A percentile compares a stretch with the other conserved stretches of the same genome.
phyloP scores from a whole-genome alignment of 2,113 vertebrate species.

The Sorex araneus region DNA sequence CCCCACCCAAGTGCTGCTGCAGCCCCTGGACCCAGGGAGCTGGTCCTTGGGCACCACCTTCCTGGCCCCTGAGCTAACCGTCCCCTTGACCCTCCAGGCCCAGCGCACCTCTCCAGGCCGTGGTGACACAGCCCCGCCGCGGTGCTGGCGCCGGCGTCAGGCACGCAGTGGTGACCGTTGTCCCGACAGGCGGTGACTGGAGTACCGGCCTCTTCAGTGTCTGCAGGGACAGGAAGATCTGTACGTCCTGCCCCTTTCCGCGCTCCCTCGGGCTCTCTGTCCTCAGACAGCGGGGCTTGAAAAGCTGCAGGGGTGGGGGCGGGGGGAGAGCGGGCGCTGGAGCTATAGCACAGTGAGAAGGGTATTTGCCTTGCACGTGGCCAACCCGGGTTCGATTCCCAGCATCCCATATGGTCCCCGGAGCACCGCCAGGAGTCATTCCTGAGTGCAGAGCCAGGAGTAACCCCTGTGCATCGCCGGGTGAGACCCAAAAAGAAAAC shows the following conservation, averaged over 20 bases:
- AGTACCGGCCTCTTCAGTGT: constrained; percentile 89
- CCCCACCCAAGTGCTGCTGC: too few species aligned
- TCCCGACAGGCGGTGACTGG: constrained; percentile 90
- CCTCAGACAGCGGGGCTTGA: background rate
- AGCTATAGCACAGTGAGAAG: too few species aligned
- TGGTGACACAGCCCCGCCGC: constrained; percentile 87
- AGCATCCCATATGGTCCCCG: too few species aligned
- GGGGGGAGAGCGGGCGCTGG: too few species aligned
- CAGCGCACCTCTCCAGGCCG: background rate
- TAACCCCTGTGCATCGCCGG: too few species aligned
- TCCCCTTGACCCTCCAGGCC: constrained; percentile 43
- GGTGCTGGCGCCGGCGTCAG: constrained; percentile 83
- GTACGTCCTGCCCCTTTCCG: constrained; percentile 81
- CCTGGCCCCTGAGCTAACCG: constrained; percentile 32
- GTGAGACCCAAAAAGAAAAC: too few species aligned
- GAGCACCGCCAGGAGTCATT: too few species aligned
- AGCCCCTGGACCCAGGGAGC: background rate
- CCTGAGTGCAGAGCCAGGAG: too few species aligned
- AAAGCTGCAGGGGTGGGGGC: too few species aligned
- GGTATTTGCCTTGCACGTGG: too few species aligned
- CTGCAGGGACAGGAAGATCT: constrained; percentile 88
- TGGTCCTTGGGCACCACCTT: background rate
- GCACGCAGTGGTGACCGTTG: constrained; percentile 88
- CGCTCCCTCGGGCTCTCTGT: background rate
- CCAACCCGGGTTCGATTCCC: too few species aligned